phyloP scores from a whole-genome alignment of 2,113 vertebrate genomes.

The Dendropsophus ebraccatus region DNA sequence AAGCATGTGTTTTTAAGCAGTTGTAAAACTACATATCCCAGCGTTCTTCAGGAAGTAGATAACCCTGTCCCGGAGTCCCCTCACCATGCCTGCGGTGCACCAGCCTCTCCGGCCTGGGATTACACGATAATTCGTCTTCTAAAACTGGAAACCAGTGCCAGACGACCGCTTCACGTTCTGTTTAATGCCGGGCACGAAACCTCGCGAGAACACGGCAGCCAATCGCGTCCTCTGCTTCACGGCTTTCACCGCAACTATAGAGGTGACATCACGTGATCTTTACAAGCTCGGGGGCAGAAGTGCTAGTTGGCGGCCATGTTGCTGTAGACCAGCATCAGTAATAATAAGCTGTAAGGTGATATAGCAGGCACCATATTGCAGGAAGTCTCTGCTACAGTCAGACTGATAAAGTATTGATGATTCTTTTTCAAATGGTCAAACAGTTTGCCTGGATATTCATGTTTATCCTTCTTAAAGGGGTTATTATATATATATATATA shows the following conservation, averaged over 20 bases:
- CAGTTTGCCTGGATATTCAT: too few relatives aligned
- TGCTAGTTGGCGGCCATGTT: slow-evolving; percentile 4
- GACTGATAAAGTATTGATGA: too few relatives aligned
- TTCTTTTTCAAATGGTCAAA: too few relatives aligned
- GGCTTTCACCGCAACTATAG: not conserved
- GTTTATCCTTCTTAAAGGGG: too few relatives aligned
- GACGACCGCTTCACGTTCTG: slow-evolving; percentile 27
- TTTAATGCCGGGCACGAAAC: slow-evolving; percentile 11
- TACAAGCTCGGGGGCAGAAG: accelerated
- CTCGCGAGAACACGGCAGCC: slow-evolving; percentile 6
- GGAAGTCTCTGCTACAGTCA: too few relatives aligned
- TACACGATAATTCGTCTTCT: too few relatives aligned
- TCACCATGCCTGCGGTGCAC: not conserved
- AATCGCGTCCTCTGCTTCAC: not conserved
- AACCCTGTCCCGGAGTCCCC: not conserved
- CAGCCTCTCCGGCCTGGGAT: not conserved
- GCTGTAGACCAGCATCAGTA: not conserved
- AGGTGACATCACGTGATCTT: not conserved
- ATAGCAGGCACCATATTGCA: too few relatives aligned
- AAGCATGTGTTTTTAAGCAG: not conserved
- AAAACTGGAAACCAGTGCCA: too few relatives aligned
- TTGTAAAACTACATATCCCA: slow-evolving; percentile 6
- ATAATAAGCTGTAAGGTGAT: too few relatives aligned
- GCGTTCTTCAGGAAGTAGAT: not conserved
- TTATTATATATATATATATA: too few relatives aligned